Evolutionary conservation across 2,113 vertebrate species (phyloP).

Genomic region (Thryonomys swinderianus): DNA sequence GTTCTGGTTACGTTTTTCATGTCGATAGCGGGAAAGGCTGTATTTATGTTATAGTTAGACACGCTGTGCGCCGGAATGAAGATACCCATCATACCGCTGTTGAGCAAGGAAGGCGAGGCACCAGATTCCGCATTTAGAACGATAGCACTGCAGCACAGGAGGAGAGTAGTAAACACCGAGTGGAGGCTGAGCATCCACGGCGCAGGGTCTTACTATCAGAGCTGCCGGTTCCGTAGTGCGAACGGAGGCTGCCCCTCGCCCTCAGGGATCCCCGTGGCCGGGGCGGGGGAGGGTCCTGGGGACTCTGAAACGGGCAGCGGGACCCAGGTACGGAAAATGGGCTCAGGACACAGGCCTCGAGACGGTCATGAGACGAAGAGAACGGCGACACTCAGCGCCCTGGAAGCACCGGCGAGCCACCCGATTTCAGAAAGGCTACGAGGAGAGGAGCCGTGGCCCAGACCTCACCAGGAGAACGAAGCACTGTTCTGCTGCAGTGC

Average conservation of each 20-base stretch:
- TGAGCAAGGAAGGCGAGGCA: no score
- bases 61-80: background rate
- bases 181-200: background rate
- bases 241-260: background rate
- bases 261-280: background rate
- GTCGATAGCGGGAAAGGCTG: background rate
- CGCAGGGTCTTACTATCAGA: background rate
- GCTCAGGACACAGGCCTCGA: background rate
- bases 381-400: no score
- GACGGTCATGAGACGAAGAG: background rate
- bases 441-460: accelerated
- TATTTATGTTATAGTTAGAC: background rate
- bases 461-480: background rate
- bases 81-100: background rate
- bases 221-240: background rate
- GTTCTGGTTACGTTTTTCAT: background rate
- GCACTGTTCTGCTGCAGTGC: no score
- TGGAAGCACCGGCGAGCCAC: no score
- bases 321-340: no score
- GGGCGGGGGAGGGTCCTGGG: background rate
- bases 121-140: background rate
- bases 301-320: background rate
- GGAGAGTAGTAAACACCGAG: background rate
- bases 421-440: background rate
- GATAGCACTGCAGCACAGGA: background rate